Conservation (phyloP, 2,888 invertebrate species). For the Ophioninae sp. region DNA sequence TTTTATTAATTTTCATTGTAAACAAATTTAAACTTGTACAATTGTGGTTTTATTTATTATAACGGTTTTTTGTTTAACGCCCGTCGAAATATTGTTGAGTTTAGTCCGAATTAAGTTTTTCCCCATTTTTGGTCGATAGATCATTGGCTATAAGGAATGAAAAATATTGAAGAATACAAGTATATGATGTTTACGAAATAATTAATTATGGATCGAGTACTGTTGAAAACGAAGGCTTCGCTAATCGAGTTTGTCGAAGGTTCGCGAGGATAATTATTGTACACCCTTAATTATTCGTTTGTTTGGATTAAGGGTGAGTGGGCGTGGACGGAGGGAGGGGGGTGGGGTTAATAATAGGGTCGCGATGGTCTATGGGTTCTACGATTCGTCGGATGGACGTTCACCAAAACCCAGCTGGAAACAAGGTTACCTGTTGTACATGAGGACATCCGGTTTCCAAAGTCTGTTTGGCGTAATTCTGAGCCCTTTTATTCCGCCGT, state of each 20-base stretch:
- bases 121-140: not conserved
- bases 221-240: conserved; percentile 48
- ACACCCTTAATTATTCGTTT: conserved; percentile 24
- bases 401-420: conserved; percentile 46
- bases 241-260: conserved; percentile 29
- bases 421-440: conserved; percentile 97
- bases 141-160: not conserved
- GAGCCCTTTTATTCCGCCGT: conserved; percentile 96
- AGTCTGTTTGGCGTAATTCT: conserved; percentile 97
- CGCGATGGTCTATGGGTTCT: conserved; percentile 46
- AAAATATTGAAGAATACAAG: not conserved
- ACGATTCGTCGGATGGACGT: conserved; percentile 44
- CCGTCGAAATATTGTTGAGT: not conserved
- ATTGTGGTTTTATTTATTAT: conserved; percentile 4
- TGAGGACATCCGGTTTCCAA: conserved; percentile 99
- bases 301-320: not conserved
- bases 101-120: not conserved
- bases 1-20: not conserved
- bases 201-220: conserved; percentile 14
- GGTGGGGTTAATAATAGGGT: conserved; percentile 24
- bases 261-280: conserved; percentile 5
- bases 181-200: not conserved
- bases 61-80: not conserved
- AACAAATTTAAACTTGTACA: not conserved
- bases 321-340: not conserved